phyloP scores from a whole-genome alignment of 2,113 vertebrate genomes.

The Salminus brasiliensis region DNA sequence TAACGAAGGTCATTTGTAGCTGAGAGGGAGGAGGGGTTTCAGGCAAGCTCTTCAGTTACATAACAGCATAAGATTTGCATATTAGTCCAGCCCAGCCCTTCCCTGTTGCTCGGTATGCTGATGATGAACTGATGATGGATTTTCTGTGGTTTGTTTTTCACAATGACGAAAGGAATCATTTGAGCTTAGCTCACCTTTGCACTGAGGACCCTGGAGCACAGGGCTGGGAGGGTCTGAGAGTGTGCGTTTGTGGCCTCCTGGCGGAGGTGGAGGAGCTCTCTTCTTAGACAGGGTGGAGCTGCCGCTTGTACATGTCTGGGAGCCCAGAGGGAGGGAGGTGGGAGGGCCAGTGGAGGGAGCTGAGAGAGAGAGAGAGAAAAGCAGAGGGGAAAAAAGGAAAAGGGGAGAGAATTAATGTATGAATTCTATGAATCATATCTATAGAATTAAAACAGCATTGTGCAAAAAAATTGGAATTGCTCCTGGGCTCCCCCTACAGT shows the following conservation, averaged over 20 bases:
- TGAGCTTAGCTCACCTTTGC: constrained; percentile 79
- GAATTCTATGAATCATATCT: too few relatives aligned
- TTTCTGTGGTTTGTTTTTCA: background rate
- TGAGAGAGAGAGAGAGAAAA: constrained; percentile 71
- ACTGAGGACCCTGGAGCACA: constrained; percentile 86
- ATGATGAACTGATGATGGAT: background rate
- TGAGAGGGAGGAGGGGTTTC: background rate
- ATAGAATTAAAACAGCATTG: too few relatives aligned
- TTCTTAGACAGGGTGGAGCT: constrained; percentile 91
- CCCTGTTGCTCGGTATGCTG: background rate
- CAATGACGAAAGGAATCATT: too few relatives aligned
- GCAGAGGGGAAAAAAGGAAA: too few relatives aligned
- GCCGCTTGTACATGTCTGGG: constrained; percentile 82
- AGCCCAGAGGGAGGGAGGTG: constrained; percentile 85
- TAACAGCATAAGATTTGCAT: background rate
- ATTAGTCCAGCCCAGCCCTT: background rate
- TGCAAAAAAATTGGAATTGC: too few relatives aligned
- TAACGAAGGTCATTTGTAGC: background rate
- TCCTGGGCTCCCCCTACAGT: too few relatives aligned
- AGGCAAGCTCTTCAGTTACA: background rate
- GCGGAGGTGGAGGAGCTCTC: constrained; percentile 90
- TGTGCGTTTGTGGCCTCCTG: constrained; percentile 88
- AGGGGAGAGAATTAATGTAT: too few relatives aligned
- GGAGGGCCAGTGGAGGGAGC: constrained; percentile 77
- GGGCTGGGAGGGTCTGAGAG: constrained; percentile 91